These are phyloP conservation scores for Proctacanthus coquilletti DNA, from an alignment of 1,140 invertebrate genomes.

Conservation along the genomic window DNA sequence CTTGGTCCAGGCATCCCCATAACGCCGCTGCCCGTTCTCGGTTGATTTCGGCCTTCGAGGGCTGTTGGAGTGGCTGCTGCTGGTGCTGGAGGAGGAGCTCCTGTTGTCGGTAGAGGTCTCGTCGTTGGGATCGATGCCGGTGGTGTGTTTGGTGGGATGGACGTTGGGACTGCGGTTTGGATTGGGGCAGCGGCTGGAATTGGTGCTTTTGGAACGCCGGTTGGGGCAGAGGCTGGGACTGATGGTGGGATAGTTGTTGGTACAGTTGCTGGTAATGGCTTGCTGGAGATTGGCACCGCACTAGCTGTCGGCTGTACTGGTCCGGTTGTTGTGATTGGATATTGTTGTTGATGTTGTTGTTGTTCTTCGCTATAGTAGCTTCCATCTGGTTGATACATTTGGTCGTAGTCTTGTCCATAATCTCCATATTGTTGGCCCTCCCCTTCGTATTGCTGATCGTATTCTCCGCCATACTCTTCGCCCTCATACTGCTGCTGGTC, in stretches of 20 bases:
- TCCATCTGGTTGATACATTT: constrained; percentile 11
- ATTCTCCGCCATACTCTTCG: constrained; percentile 5
- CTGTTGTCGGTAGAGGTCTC: constrained; percentile 9
- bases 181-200: constrained; percentile 6
- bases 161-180: constrained; percentile 1
- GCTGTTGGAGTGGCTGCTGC: constrained; percentile 7
- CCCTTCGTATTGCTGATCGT: constrained; percentile 19
- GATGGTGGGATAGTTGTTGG: constrained; percentile 8
- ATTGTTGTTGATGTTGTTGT: not conserved
- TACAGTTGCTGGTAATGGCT: constrained; percentile 2
- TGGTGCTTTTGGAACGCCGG: constrained; percentile 8
- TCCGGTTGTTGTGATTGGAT: constrained; percentile 14
- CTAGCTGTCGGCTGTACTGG: constrained; percentile 9
- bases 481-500: constrained; percentile 16
- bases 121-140: constrained; percentile 13
- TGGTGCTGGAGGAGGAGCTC: constrained; percentile 11
- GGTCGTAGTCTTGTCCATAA: constrained; percentile 16
- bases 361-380: not conserved
- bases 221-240: constrained; percentile 3
- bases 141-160: constrained; percentile 8
- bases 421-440: constrained; percentile 17
- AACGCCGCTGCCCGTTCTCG: constrained; percentile 23
- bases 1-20: constrained; percentile 22
- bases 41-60: constrained; percentile 18
- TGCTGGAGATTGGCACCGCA: constrained; percentile 3